Evolutionary conservation across 1,140 invertebrate species (phyloP), one percentile per base, ranked within the genome.

Genomic region (Ruditapes philippinarum): DNA sequence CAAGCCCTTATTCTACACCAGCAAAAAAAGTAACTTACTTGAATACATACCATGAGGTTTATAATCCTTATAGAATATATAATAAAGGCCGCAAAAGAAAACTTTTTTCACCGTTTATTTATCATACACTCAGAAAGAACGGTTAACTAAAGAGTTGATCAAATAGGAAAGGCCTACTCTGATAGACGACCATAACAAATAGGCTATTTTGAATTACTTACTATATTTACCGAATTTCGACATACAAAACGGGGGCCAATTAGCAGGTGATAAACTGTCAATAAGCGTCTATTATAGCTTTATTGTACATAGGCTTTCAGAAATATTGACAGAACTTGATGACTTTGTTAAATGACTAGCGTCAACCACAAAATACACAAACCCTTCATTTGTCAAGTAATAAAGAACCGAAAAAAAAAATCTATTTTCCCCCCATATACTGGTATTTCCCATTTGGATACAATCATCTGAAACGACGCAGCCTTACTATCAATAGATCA

Each of bases 331-430:
- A 68, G 33, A 28, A 33, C 81, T 33, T 42, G 42, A 60, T 49
- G 62, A 73, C 81, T 49, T 51, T 51, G 42, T 70, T 84, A 70
- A n/a, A 73, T 22, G 14, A 68, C 57, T 73, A 51, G 45, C 62
- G 17, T 40, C 33, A 73, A 68, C 65, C 33, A 33, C 31, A 70
- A 51, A 51, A 14, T 38, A 68, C 45, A 70, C 40, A 70, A 54
- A 51, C 45, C 0, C 17, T 36, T 14, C 28, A 65, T 84, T 84
- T 70, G 62, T 65, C 7, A 54, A 84, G 81, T 84, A 84, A 84
- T 73, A 84, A 36, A 28, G 81, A 14, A 25, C 54, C 28, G 31
- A 31, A 31, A 57, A n/a, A n/a, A n/a, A n/a, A 70, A 70, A 51
- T 84, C 81, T 73, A 70, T 84, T 73, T 84, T 38, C 31, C n/a